phyloP scores from a whole-genome alignment of 2,888 invertebrate genomes.

The Dioctria rufipes region DNA sequence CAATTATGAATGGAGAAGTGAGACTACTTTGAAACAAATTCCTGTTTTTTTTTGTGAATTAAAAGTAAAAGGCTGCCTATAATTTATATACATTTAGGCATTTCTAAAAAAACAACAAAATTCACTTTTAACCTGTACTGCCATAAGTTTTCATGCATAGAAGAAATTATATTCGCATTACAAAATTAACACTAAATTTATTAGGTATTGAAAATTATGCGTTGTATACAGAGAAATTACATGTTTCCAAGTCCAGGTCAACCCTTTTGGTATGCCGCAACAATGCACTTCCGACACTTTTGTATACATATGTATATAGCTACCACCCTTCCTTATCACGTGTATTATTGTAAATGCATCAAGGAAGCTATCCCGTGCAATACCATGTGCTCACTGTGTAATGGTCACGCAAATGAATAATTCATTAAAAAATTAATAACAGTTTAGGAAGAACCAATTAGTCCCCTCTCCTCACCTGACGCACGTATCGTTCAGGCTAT shows the following conservation, averaged over 20 bases:
- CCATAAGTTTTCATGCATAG: too few relatives aligned
- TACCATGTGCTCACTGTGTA: not conserved
- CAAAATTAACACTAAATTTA: not conserved
- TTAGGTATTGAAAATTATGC: conserved; percentile 22
- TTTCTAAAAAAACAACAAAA: too few relatives aligned
- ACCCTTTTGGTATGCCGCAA: conserved; percentile 14
- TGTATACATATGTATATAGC: not conserved
- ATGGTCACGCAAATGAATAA: conserved; percentile 40
- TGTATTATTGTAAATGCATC: not conserved
- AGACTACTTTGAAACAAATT: too few relatives aligned
- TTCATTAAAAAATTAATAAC: conserved; percentile 45
- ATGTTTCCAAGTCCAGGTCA: not conserved
- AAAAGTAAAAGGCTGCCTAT: not conserved
- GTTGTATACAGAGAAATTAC: conserved; percentile 27
- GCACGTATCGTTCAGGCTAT: conserved; percentile 3
- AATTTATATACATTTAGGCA: too few relatives aligned
- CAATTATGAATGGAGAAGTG: too few relatives aligned
- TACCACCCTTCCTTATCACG: not conserved
- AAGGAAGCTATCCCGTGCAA: not conserved
- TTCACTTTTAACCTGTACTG: too few relatives aligned
- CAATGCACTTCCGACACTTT: conserved; percentile 1
- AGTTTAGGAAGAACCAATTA: conserved; percentile 37
- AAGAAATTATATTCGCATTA: too few relatives aligned
- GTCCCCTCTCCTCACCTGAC: not conserved
- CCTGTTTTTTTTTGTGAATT: not conserved